Evolutionary conservation across 1,140 invertebrate genomes (phyloP).

Genomic region (Sipha flava): DNA sequence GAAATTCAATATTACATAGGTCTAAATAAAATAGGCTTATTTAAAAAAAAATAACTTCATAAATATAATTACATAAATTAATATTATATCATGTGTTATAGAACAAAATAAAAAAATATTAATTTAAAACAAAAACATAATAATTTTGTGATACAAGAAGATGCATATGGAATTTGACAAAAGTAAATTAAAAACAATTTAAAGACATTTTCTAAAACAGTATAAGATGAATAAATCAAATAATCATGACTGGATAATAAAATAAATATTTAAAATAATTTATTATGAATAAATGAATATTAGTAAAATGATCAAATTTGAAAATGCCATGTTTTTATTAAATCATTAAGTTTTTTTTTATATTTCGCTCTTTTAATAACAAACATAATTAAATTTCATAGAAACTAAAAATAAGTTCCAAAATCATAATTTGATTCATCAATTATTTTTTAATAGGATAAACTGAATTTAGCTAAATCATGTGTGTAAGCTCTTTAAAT

Average conservation of each 20-base stretch:
- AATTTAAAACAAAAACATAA: no score
- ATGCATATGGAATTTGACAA: background rate
- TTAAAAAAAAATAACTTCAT: background rate
- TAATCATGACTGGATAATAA: no score
- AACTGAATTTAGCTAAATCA: no score
- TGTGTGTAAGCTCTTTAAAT: no score
- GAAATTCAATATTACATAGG: background rate
- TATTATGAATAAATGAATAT: no score
- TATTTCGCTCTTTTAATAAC: no score
- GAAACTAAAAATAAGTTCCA: background rate
- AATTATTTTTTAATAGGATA: background rate
- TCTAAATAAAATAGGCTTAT: background rate
- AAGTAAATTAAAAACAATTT: background rate
- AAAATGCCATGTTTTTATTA: no score
- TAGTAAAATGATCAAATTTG: no score
- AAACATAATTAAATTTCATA: background rate
- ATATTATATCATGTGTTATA: background rate
- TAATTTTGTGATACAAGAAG: background rate
- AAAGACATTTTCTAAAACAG: no score
- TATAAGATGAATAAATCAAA: no score
- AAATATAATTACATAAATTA: background rate
- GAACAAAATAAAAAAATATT: background rate
- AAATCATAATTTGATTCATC: background rate
- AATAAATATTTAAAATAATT: no score
- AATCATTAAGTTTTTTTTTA: no score